A percentile compares a stretch with the other conserved stretches of the same genome.
Conservation (phyloP, 2,888 invertebrate species). For the Dexiosoma caninum region DNA sequence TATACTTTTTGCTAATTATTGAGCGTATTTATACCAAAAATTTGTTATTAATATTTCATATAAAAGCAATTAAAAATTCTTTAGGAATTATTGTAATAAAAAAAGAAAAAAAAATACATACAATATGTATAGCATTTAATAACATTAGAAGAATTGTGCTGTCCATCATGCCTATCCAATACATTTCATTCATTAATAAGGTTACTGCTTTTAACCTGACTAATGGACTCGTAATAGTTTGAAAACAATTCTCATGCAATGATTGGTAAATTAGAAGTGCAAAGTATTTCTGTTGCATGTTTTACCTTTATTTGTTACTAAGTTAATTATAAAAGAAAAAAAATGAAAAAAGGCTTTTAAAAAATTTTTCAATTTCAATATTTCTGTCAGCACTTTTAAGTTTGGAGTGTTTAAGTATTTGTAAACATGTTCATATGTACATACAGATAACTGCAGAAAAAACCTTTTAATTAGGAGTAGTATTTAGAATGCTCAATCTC, state of each 20-base stretch:
- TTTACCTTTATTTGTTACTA: not conserved
- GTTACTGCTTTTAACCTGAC: conserved; percentile 60
- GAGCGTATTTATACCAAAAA: conserved; percentile 46
- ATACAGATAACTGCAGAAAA: too few relatives aligned
- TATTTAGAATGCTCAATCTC: too few relatives aligned
- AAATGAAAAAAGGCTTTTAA: too few relatives aligned
- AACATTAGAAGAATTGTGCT: conserved; percentile 24
- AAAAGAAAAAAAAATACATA: conserved; percentile 66
- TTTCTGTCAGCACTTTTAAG: not conserved
- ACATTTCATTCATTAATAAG: conserved; percentile 33
- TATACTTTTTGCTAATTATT: conserved; percentile 39
- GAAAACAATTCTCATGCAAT: conserved; percentile 30
- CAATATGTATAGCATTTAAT: not conserved
- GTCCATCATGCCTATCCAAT: conserved; percentile 67
- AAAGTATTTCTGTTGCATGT: not conserved
- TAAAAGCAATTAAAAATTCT: conserved; percentile 70
- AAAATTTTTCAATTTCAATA: too few relatives aligned
- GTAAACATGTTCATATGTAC: too few relatives aligned
- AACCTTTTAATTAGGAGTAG: too few relatives aligned
- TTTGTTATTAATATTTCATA: conserved; percentile 21
- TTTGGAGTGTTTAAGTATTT: not conserved
- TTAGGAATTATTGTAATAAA: conserved; percentile 74
- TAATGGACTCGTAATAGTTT: not conserved
- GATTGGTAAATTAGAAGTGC: conserved; percentile 2
- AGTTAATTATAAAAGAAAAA: not conserved